Evolutionary conservation across 1,140 invertebrate genomes (phyloP).

Genomic region (Philotrypesis tridentata): DNA sequence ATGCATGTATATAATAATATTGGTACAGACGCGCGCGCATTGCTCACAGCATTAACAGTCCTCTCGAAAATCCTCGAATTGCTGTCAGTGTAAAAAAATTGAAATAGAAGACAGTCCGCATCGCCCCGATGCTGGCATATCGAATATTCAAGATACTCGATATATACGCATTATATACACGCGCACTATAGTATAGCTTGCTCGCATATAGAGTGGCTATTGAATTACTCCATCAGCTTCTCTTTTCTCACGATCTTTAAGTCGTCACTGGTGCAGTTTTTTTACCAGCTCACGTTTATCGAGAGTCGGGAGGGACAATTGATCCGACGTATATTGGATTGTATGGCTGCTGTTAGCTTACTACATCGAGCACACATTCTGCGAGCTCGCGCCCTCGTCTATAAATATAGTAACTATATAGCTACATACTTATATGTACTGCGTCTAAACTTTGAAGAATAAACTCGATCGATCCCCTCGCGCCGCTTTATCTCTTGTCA

Average conservation of each 20-base stretch:
- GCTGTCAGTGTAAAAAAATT: not conserved
- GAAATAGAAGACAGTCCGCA: not conserved
- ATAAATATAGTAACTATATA: too few relatives aligned
- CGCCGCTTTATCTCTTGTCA: too few relatives aligned
- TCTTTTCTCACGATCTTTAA: slow-evolving; percentile 46
- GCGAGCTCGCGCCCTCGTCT: too few relatives aligned
- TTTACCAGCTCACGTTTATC: slow-evolving; percentile 41
- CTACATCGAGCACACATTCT: too few relatives aligned
- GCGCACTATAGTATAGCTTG: too few relatives aligned
- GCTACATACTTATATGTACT: too few relatives aligned
- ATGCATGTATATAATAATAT: too few relatives aligned
- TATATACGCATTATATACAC: not conserved
- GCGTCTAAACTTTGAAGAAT: too few relatives aligned
- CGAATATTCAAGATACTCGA: slow-evolving; percentile 34
- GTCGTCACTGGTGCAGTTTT: not conserved
- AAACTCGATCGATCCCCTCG: too few relatives aligned
- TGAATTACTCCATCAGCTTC: slow-evolving; percentile 31
- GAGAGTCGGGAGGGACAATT: not conserved
- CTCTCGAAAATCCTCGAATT: not conserved
- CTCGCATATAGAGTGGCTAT: too few relatives aligned
- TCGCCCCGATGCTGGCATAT: not conserved
- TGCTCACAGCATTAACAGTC: not conserved
- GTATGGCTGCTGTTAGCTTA: too few relatives aligned
- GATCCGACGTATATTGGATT: too few relatives aligned
- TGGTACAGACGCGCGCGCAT: not conserved